Percentiles rank a stretch among this genome's conserved stretches.
phyloP scores from a whole-genome alignment of 2,113 vertebrate genomes.

The Plecotus auritus region DNA sequence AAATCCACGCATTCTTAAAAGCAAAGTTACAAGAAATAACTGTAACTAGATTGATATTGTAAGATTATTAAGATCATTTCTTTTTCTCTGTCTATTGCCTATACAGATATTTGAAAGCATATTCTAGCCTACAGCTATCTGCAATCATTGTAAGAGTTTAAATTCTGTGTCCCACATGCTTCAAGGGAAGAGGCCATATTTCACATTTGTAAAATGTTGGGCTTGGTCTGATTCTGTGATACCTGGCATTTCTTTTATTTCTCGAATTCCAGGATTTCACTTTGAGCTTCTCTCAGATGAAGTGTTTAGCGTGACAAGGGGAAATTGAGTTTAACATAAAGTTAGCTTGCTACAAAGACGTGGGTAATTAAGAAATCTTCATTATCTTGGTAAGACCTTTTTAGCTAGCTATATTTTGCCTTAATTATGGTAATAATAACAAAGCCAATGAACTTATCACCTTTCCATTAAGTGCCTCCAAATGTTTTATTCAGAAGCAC shows the following conservation, averaged over 20 bases:
- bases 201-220: not conserved
- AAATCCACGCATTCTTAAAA: not conserved
- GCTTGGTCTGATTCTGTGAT: not conserved
- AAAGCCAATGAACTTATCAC: conserved; percentile 52
- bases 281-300: conserved; percentile 9
- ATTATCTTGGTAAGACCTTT: conserved; percentile 57
- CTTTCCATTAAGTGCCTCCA: conserved; percentile 47
- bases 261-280: not conserved
- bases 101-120: not conserved
- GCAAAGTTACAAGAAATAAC: not conserved
- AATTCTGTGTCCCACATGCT: not conserved
- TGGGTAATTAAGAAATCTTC: conserved; percentile 54
- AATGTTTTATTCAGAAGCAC: conserved; percentile 62
- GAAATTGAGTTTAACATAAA: conserved; percentile 60
- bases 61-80: not conserved
- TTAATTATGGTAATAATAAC: conserved; percentile 65
- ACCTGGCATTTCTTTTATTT: not conserved
- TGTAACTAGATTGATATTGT: not conserved
- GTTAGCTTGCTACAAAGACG: conserved; percentile 23
- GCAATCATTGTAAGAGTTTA: not conserved
- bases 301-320: conserved; percentile 14
- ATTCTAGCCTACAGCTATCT: not conserved
- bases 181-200: not conserved
- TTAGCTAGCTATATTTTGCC: conserved; percentile 57
- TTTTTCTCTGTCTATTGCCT: not conserved